Conservation (phyloP, 2,888 invertebrate species). For the Drosophila histrio region DNA sequence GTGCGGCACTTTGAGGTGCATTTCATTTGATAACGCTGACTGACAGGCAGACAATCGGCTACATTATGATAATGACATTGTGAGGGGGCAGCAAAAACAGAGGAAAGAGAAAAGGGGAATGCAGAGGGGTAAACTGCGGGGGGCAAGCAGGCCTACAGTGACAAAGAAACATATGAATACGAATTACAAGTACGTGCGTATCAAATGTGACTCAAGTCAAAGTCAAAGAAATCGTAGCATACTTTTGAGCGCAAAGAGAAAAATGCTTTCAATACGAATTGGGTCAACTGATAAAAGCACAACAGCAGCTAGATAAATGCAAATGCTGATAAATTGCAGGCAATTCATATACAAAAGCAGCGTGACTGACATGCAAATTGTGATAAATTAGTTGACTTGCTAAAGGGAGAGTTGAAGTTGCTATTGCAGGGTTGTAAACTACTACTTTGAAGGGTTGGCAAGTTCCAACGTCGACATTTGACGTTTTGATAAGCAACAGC, state of each 20-base stretch:
- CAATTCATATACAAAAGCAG: conserved; percentile 69
- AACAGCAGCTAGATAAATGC: conserved; percentile 34
- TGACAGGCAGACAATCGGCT: conserved; percentile 35
- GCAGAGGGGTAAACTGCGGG: background rate
- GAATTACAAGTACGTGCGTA: background rate
- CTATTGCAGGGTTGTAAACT: background rate
- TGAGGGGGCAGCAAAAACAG: conserved; percentile 14
- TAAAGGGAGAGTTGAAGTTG: background rate
- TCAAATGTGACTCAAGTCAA: background rate
- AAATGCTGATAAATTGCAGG: conserved; percentile 76
- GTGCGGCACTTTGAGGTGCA: conserved; percentile 37
- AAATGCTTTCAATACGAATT: conserved; percentile 11
- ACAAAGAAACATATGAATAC: conserved; percentile 8
- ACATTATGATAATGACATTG: conserved; percentile 58
- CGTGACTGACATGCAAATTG: conserved; percentile 80
- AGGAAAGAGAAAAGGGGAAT: background rate
- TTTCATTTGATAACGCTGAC: conserved; percentile 49
- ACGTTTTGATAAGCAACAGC: conserved; percentile 40
- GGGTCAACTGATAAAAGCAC: conserved; percentile 27
- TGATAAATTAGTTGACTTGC: conserved; percentile 71
- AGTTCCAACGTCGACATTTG: conserved; percentile 31
- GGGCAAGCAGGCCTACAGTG: background rate
- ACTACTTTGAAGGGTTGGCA: conserved; percentile 21
- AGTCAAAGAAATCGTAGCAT: conserved; percentile 34
- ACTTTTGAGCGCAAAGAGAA: conserved; percentile 27